Base-by-base conservation (phyloP, 2,797 vertebrate genomes). In the Xenopus petersii region DNA sequence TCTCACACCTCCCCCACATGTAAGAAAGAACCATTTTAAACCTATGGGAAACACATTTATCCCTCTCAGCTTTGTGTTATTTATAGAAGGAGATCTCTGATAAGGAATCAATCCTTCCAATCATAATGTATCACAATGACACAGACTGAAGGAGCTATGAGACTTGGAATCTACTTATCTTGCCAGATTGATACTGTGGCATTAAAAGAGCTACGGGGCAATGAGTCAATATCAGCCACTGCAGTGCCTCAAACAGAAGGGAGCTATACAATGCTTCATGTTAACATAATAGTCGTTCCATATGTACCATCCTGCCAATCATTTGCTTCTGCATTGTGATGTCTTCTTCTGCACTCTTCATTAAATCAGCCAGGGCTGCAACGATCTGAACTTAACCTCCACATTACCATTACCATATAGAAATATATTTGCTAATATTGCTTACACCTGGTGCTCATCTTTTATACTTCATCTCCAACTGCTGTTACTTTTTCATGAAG, bases 131-230 rank as follows among this genome's bases (percentile, higher is more conserved):
- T 12, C 61, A 63, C 61, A 63, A 36, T 63, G 61, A 15, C 61
- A 63, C 61, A 33, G 61, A 63, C 61, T 33, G 61, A 36, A 36
- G 61, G 61, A 63, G 13, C 62, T 64, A n/a, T 46, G 16, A 16
- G 33, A 17, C 62, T 46, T 47, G 61, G 61, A 63, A 36, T 63
- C 61, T 63, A 26, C 30, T 26, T 26, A 24, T 63, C 26, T 36
- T 61, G 59, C 58, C 58, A 60, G 58, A 10, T 8, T 60, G 58
- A 60, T 26, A 62, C 60, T 3, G 60, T 62, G 60, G 12, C 15
- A 36, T 63, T 60, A 24, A 12, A 59, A 60, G 21, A 60, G 21
- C 17, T 8, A 24, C 12, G 10, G 58, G 24, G 13, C 17, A 60
- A 10, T 2, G 10, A 60, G 58, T 16, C 16, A 17, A 56, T 17